Conservation (phyloP, 2,888 invertebrate genomes). For the Eupithecia vulgata region DNA sequence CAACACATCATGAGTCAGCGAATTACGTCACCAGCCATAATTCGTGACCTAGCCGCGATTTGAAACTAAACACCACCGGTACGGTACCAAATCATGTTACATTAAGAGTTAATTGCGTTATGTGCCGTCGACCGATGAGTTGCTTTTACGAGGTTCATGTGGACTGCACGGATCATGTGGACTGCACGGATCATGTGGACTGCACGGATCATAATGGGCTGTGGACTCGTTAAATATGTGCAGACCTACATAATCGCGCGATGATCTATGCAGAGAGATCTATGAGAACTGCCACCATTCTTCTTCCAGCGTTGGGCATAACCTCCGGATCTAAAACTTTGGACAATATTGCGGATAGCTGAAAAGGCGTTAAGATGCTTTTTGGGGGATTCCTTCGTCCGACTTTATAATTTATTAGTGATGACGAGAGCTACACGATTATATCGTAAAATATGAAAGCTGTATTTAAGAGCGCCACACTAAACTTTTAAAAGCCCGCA, state of each 20-base stretch:
- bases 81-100: conserved; percentile 46
- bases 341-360: background rate
- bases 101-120: conserved; percentile 46
- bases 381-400: background rate
- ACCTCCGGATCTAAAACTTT: background rate
- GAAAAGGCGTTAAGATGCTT: background rate
- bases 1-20: conserved; percentile 45
- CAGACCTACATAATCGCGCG: background rate
- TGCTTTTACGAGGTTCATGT: conserved; percentile 8
- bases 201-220: background rate
- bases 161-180: no score
- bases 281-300: background rate
- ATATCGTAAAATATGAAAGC: background rate
- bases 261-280: background rate
- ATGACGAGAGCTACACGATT: background rate
- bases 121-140: conserved; percentile 25
- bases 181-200: background rate
- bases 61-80: conserved; percentile 50
- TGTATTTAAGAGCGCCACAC: background rate
- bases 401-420: background rate
- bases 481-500: background rate
- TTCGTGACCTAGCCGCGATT: conserved; percentile 47
- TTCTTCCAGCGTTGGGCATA: background rate
- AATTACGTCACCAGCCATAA: conserved; percentile 53
- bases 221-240: background rate